Conservation (phyloP, 2,113 vertebrate species). For the Labeo rohita region DNA sequence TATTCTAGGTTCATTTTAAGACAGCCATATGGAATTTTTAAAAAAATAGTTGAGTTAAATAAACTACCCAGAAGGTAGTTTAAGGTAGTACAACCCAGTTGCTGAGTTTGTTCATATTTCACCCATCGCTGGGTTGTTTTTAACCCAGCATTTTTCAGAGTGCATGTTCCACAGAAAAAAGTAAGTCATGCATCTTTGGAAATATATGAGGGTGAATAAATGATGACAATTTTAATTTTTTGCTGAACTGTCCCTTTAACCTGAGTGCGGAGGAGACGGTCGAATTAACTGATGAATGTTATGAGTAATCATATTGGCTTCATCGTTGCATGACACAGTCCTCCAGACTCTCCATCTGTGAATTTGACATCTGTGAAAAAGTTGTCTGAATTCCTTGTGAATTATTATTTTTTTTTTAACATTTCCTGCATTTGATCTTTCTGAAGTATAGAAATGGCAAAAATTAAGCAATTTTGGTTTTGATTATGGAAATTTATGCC, state of each 20-base stretch:
- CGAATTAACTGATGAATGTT: constrained; percentile 7
- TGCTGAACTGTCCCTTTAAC: neutral
- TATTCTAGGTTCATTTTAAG: no score
- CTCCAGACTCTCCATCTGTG: constrained; percentile 13
- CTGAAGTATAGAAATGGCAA: neutral
- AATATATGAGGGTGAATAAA: neutral
- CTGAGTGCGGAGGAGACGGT: neutral
- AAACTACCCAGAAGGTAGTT: no score
- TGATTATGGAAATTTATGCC: neutral
- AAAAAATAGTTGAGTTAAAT: no score
- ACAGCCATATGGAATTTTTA: no score
- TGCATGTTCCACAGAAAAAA: neutral
- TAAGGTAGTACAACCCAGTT: no score
- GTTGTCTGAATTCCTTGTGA: constrained; percentile 14
- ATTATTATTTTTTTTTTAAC: neutral
- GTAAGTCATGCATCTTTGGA: neutral
- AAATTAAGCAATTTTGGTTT: neutral
- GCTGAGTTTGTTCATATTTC: no score
- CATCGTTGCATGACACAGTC: neutral
- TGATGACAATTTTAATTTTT: neutral
- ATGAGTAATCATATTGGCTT: constrained; percentile 20
- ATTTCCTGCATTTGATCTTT: neutral
- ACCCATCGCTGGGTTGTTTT: no score
- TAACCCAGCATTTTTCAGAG: no score
- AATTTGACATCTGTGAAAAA: constrained; percentile 14